Conservation (phyloP, 2,113 vertebrate species). For the Ciconia maguari region DNA sequence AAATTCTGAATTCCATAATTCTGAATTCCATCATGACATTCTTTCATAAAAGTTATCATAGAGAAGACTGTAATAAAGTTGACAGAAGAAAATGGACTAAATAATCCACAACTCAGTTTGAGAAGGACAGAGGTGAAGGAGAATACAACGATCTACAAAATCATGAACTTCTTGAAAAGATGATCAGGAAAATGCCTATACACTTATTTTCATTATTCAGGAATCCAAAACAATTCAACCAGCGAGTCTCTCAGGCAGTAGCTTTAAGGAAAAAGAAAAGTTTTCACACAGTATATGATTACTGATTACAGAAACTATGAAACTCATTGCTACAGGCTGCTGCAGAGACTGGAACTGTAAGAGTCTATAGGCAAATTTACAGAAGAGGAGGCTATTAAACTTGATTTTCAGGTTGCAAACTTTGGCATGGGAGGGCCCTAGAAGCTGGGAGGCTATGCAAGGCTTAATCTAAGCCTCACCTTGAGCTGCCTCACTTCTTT, state of each 20-base stretch:
- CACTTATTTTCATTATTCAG: background rate
- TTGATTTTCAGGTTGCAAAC: background rate
- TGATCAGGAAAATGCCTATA: background rate
- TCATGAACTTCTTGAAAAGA: background rate
- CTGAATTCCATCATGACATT: background rate
- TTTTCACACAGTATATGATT: background rate
- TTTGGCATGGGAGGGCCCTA: background rate
- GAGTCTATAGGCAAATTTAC: background rate
- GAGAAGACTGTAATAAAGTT: background rate
- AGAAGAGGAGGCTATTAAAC: background rate
- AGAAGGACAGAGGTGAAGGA: background rate
- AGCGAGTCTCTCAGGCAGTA: background rate
- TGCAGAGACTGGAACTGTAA: background rate
- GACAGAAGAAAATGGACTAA: background rate
- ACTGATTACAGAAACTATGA: background rate
- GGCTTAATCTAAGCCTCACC: background rate
- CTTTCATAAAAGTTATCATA: background rate
- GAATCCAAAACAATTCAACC: background rate
- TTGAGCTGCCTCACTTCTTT: background rate
- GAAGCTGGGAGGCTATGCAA: background rate
- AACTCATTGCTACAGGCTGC: background rate
- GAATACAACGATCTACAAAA: background rate
- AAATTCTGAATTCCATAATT: background rate
- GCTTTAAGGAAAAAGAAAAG: background rate
- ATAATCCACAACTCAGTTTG: background rate